Evolutionary conservation across 2,888 invertebrate genomes (phyloP).

Genomic region (Harmothoe impar): DNA sequence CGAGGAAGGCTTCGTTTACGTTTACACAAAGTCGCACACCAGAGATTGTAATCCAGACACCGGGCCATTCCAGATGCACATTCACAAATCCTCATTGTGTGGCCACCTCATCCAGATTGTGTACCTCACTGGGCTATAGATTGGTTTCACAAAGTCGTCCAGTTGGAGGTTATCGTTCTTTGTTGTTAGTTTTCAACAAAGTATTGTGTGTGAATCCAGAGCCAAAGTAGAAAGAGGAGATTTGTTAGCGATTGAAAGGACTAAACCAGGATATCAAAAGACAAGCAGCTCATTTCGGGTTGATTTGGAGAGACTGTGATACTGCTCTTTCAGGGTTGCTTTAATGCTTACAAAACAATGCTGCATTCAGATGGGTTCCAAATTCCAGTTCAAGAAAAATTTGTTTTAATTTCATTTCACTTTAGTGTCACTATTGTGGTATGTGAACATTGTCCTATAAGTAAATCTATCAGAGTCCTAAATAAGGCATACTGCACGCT

Average conservation of each 20-base stretch:
- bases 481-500: too few species aligned
- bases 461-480: too few species aligned
- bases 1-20: constrained; percentile 11
- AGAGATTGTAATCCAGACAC: constrained; percentile 34
- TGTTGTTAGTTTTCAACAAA: neutral
- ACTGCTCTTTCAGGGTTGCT: too few species aligned
- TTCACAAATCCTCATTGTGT: constrained; percentile 51
- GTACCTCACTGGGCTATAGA: neutral
- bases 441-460: too few species aligned
- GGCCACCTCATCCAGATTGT: constrained; percentile 45
- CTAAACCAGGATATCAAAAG: neutral
- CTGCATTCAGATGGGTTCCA: too few species aligned
- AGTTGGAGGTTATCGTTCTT: neutral
- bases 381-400: too few species aligned
- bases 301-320: too few species aligned
- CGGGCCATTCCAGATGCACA: constrained; percentile 61
- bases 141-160: neutral
- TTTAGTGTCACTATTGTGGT: too few species aligned
- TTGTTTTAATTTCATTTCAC: too few species aligned
- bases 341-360: too few species aligned
- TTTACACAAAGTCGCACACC: constrained; percentile 48
- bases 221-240: neutral
- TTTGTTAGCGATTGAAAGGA: neutral
- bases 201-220: neutral
- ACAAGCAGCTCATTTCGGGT: too few species aligned